Percentiles rank a stretch among this genome's conserved stretches.
These are phyloP conservation scores for Xestia c-nigrum DNA, from an alignment of 2,888 invertebrate genomes.

Conservation along the genomic window DNA sequence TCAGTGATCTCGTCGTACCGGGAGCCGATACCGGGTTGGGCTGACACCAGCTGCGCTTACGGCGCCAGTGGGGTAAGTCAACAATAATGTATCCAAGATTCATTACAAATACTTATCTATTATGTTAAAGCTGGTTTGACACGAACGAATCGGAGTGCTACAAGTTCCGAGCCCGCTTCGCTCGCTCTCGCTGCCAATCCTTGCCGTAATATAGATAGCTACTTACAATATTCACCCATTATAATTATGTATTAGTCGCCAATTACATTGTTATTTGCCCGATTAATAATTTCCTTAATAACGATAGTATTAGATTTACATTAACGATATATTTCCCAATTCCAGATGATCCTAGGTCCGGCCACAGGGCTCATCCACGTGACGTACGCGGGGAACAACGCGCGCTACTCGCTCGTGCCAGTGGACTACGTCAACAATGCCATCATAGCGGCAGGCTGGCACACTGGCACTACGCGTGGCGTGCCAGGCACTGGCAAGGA, in stretches of 20 bases:
- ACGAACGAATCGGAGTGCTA: too few species aligned
- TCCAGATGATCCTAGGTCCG: constrained; percentile 55
- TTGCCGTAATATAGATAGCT: too few species aligned
- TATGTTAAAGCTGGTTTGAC: too few species aligned
- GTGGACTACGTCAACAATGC: constrained; percentile 66
- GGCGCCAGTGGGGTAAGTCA: constrained; percentile 69
- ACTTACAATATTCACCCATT: too few species aligned
- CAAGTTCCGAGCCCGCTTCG: too few species aligned
- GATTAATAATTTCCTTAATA: too few species aligned
- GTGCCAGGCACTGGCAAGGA: constrained; percentile 4
- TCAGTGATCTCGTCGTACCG: constrained; percentile 62
- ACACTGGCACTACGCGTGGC: constrained; percentile 7
- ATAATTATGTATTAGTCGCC: too few species aligned
- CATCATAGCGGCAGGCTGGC: constrained; percentile 54
- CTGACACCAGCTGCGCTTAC: constrained; percentile 63
- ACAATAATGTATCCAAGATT: not conserved
- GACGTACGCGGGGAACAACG: constrained; percentile 29
- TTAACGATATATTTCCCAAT: not conserved
- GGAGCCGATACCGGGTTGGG: constrained; percentile 69
- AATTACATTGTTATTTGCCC: too few species aligned
- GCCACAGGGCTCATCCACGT: constrained; percentile 60
- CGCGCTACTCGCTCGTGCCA: constrained; percentile 46
- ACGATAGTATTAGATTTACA: not conserved
- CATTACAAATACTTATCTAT: not conserved
- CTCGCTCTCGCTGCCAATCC: too few species aligned